phyloP scores from a whole-genome alignment of 2,797 vertebrate genomes.

The Ptychobarbus kaznakovi region DNA sequence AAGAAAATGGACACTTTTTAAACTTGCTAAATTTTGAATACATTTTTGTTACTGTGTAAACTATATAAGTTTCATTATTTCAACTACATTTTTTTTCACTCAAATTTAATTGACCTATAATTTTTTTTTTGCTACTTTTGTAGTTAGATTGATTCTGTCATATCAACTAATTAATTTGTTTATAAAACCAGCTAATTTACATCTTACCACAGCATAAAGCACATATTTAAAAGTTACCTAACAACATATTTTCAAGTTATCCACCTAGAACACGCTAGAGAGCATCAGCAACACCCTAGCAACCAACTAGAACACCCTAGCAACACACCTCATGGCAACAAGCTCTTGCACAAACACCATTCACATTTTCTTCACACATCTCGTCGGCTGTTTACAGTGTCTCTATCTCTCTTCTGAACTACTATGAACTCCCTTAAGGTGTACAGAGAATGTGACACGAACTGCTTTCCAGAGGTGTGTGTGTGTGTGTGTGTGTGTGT shows the following conservation, averaged over 20 bases:
- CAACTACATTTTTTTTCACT: neutral
- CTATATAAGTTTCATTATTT: neutral
- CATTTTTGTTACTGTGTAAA: neutral
- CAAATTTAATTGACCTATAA: neutral
- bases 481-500: too few species aligned
- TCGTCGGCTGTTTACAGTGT: neutral
- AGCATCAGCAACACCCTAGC: neutral
- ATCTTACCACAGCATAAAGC: neutral
- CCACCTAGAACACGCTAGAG: neutral
- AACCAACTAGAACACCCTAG: neutral
- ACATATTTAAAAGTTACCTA: neutral
- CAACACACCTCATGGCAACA: neutral
- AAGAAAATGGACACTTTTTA: too few species aligned
- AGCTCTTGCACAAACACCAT: constrained; percentile 7
- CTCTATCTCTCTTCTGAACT: constrained; percentile 12
- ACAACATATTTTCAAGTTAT: neutral
- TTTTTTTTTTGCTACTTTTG: neutral
- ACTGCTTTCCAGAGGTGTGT: constrained; percentile 58
- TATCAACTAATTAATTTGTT: neutral
- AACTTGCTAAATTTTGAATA: neutral
- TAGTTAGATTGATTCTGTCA: neutral
- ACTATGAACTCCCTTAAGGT: constrained; percentile 45
- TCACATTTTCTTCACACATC: neutral
- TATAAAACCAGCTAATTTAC: neutral
- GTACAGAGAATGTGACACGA: constrained; percentile 48